These are phyloP conservation scores for Scaeva pyrastri DNA, from an alignment of 2,888 invertebrate species.

Conservation along the genomic window DNA sequence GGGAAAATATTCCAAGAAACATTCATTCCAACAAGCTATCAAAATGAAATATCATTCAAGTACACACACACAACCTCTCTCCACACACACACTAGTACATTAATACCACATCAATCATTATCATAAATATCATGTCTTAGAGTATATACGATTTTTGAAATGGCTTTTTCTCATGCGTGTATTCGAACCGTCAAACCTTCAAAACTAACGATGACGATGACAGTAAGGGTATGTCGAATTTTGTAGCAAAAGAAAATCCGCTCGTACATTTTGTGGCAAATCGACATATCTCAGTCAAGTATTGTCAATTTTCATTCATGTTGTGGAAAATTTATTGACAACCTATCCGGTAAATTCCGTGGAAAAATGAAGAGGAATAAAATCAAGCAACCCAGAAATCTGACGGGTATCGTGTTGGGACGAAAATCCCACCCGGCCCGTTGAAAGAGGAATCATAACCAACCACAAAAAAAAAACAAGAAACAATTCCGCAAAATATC, in stretches of 20 bases:
- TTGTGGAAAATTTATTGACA: slow-evolving; percentile 75
- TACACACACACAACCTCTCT: neutral
- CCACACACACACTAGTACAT: no score
- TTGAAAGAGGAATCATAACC: neutral
- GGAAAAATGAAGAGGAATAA: slow-evolving; percentile 52
- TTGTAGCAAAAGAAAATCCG: slow-evolving; percentile 44
- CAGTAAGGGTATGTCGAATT: neutral
- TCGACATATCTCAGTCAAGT: slow-evolving; percentile 49
- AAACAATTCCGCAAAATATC: slow-evolving; percentile 61
- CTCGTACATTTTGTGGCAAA: slow-evolving; percentile 30
- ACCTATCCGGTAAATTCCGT: slow-evolving; percentile 54
- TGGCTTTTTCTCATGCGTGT: slow-evolving; percentile 46
- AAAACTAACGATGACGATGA: neutral
- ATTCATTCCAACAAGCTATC: slow-evolving; percentile 26
- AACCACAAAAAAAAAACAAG: neutral
- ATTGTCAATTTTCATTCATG: slow-evolving; percentile 71
- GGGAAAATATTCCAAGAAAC: slow-evolving; percentile 36
- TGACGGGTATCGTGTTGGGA: neutral
- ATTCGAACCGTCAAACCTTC: no score
- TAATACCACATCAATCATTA: slow-evolving; percentile 62
- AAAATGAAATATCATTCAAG: slow-evolving; percentile 20
- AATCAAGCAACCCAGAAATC: slow-evolving; percentile 27
- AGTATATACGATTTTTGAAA: slow-evolving; percentile 54
- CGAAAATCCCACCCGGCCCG: neutral
- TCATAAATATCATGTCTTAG: slow-evolving; percentile 70